These are phyloP conservation scores for Drosophila pallidifrons DNA, from an alignment of 1,140 invertebrate genomes.

Conservation along the genomic window DNA sequence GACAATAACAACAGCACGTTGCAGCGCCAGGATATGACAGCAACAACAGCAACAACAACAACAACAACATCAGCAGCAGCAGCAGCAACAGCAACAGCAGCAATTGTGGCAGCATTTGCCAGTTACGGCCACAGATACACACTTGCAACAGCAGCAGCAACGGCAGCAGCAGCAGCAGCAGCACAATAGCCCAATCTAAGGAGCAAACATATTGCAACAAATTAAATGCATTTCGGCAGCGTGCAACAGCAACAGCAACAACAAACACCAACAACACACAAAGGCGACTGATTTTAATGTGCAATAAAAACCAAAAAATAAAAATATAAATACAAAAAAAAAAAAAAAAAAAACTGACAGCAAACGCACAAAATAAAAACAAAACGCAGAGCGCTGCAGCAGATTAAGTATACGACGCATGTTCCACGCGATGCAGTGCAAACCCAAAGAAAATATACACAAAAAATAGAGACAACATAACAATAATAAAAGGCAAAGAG, in stretches of 20 bases:
- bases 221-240: conserved; percentile 20
- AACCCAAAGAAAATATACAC: background rate
- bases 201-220: conserved; percentile 49
- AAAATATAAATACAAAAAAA: conserved; percentile 7
- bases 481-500: conserved; percentile 23
- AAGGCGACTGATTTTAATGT: conserved; percentile 56
- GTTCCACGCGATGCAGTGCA: conserved; percentile 51
- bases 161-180: background rate
- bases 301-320: conserved; percentile 33
- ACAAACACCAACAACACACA: conserved; percentile 25
- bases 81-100: conserved; percentile 39
- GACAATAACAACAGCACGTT: conserved; percentile 59
- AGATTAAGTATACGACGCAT: conserved; percentile 67
- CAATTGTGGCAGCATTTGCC: conserved; percentile 55
- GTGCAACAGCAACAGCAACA: conserved; percentile 38
- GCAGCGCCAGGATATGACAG: conserved; percentile 63
- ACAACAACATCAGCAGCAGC: background rate
- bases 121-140: conserved; percentile 67
- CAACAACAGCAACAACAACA: conserved; percentile 41
- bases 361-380: conserved; percentile 49
- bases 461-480: background rate
- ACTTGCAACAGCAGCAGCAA: conserved; percentile 39
- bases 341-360: conserved; percentile 3
- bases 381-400: conserved; percentile 4
- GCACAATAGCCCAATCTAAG: conserved; percentile 30